These are phyloP conservation scores for Papilio aristodemus DNA, from an alignment of 1,140 invertebrate genomes.

Conservation along the genomic window DNA sequence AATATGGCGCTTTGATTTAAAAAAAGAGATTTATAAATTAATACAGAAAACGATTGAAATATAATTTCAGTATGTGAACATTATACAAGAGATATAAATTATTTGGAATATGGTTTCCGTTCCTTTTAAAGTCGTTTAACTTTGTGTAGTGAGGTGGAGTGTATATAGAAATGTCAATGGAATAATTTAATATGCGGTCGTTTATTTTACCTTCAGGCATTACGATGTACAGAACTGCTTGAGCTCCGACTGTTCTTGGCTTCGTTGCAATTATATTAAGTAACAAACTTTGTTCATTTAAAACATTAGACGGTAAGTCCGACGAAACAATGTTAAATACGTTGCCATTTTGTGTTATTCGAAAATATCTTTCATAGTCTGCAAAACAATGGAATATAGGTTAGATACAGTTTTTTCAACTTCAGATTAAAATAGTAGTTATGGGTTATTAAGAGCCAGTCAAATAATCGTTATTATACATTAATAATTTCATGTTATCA, in stretches of 20 bases:
- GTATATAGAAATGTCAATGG: background rate
- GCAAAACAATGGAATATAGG: background rate
- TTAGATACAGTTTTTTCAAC: no score
- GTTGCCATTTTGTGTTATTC: conserved; percentile 13
- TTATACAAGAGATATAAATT: background rate
- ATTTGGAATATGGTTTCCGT: conserved; percentile 30
- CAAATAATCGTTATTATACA: background rate
- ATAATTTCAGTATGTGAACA: background rate
- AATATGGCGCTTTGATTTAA: no score
- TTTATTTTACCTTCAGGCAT: conserved; percentile 26
- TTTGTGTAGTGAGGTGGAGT: background rate
- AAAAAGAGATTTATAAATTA: no score
- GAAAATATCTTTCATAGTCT: background rate
- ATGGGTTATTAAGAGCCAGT: no score
- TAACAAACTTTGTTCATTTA: conserved; percentile 36
- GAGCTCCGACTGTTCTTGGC: conserved; percentile 51
- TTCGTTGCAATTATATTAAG: conserved; percentile 47
- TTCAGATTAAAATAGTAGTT: background rate
- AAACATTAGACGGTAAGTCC: background rate
- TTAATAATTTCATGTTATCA: background rate
- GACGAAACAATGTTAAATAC: conserved; percentile 11
- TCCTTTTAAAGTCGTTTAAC: background rate
- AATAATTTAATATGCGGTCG: conserved; percentile 13
- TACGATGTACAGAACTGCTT: conserved; percentile 38
- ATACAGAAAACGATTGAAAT: no score